Conservation (phyloP, 2,797 vertebrate genomes). For the Brotula barbata region DNA sequence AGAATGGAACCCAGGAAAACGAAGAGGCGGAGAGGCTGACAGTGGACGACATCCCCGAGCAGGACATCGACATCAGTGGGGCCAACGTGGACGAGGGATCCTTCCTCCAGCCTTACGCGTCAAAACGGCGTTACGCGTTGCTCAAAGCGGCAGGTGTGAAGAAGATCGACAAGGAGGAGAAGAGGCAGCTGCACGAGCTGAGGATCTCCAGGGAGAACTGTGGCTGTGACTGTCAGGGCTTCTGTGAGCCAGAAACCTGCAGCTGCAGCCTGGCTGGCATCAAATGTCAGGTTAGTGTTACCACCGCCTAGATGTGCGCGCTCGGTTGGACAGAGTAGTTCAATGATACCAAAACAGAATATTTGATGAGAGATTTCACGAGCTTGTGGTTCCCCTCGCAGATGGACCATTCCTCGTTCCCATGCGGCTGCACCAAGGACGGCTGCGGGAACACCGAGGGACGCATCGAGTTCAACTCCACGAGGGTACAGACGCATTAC, state of each 20-base stretch:
- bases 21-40: slow-evolving; percentile 86
- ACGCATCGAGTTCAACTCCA: slow-evolving; percentile 95
- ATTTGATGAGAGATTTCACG: slow-evolving; percentile 16
- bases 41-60: slow-evolving; percentile 86
- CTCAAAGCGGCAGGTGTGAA: slow-evolving; percentile 91
- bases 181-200: slow-evolving; percentile 89
- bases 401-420: slow-evolving; percentile 98
- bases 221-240: slow-evolving; percentile 90
- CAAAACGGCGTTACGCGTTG: slow-evolving; percentile 86
- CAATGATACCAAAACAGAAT: slow-evolving; percentile 1
- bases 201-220: slow-evolving; percentile 92
- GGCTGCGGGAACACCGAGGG: slow-evolving; percentile 93
- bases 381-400: slow-evolving; percentile 53
- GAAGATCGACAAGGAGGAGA: slow-evolving; percentile 95
- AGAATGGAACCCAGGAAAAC: slow-evolving; percentile 82
- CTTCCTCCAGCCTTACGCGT: slow-evolving; percentile 90
- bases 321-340: not conserved
- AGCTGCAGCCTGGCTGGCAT: slow-evolving; percentile 94
- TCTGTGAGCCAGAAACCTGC: slow-evolving; percentile 96
- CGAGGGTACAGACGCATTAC: slow-evolving; percentile 93
- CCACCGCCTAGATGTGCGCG: not conserved
- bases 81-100: slow-evolving; percentile 85
- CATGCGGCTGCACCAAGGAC: slow-evolving; percentile 93
- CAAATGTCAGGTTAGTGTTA: slow-evolving; percentile 90
- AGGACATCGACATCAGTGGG: slow-evolving; percentile 82